phyloP scores from a whole-genome alignment of 2,797 vertebrate genomes.

The Urocyon cinereoargenteus region DNA sequence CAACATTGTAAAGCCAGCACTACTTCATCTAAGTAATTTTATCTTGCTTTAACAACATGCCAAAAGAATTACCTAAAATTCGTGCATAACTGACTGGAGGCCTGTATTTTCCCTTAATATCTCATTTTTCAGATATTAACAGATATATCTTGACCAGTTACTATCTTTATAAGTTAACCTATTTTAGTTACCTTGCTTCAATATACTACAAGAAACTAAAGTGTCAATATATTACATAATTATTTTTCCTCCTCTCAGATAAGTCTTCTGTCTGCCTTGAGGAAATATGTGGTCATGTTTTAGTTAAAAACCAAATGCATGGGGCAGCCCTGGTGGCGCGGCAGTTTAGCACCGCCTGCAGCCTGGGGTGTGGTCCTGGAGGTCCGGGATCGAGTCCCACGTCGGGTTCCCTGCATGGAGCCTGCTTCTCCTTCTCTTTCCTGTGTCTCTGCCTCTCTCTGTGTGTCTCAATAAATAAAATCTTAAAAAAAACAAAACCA shows the following conservation, averaged over 20 bases:
- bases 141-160: not conserved
- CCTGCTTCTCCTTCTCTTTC: too few species aligned
- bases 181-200: conserved; percentile 40
- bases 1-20: not conserved
- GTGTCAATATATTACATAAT: not conserved
- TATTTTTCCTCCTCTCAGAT: not conserved
- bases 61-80: not conserved
- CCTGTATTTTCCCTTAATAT: not conserved
- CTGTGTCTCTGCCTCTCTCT: too few species aligned
- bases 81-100: not conserved
- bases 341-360: too few species aligned
- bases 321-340: too few species aligned
- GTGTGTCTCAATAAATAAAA: too few species aligned
- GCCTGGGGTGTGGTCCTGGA: too few species aligned
- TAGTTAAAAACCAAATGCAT: conserved; percentile 26
- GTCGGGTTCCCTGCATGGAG: too few species aligned
- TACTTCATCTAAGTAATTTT: conserved; percentile 30
- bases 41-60: not conserved
- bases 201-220: not conserved
- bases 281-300: not conserved
- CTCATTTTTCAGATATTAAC: not conserved
- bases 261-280: not conserved
- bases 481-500: conserved; percentile 40
- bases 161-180: not conserved
- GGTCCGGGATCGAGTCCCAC: too few species aligned